These are phyloP conservation scores for Eupithecia subumbrata DNA, from an alignment of 2,888 invertebrate species.

Conservation along the genomic window DNA sequence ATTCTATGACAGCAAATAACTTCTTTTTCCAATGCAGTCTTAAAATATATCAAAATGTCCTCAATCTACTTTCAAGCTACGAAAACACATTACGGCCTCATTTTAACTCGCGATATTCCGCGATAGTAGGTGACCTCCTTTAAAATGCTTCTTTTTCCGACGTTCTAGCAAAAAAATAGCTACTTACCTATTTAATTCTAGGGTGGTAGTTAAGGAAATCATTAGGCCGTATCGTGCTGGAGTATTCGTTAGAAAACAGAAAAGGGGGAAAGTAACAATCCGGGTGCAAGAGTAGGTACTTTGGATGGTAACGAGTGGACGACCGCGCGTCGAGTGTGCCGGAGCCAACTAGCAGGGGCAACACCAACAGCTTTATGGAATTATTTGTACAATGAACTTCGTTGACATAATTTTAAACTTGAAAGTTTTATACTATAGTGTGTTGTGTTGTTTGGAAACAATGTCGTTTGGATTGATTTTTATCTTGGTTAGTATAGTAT, in stretches of 20 bases:
- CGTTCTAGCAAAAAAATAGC: slow-evolving; percentile 25
- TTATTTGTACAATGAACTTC: slow-evolving; percentile 17
- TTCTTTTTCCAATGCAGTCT: neutral
- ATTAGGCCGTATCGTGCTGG: slow-evolving; percentile 56
- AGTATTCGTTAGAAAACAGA: slow-evolving; percentile 48
- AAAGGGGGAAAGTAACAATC: slow-evolving; percentile 65
- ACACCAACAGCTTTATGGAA: slow-evolving; percentile 34
- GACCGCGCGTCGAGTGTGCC: slow-evolving; percentile 60
- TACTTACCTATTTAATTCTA: slow-evolving; percentile 33
- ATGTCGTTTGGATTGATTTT: neutral
- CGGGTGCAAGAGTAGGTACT: slow-evolving; percentile 62
- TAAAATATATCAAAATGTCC: neutral
- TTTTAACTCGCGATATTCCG: slow-evolving; percentile 14
- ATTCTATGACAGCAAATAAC: neutral
- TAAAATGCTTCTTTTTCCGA: slow-evolving; percentile 28
- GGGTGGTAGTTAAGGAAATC: slow-evolving; percentile 49
- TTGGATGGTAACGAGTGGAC: slow-evolving; percentile 67
- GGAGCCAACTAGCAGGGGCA: slow-evolving; percentile 66
- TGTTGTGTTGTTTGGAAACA: neutral
- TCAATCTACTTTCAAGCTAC: neutral
- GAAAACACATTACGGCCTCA: slow-evolving; percentile 1
- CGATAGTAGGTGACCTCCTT: slow-evolving; percentile 28
- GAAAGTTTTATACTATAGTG: neutral
- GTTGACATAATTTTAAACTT: slow-evolving; percentile 13
- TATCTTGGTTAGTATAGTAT: no score